Percentiles rank a stretch among this genome's conserved stretches.
Evolutionary conservation across 2,888 invertebrate genomes (phyloP).

Genomic region (Leucophora obtusa): DNA sequence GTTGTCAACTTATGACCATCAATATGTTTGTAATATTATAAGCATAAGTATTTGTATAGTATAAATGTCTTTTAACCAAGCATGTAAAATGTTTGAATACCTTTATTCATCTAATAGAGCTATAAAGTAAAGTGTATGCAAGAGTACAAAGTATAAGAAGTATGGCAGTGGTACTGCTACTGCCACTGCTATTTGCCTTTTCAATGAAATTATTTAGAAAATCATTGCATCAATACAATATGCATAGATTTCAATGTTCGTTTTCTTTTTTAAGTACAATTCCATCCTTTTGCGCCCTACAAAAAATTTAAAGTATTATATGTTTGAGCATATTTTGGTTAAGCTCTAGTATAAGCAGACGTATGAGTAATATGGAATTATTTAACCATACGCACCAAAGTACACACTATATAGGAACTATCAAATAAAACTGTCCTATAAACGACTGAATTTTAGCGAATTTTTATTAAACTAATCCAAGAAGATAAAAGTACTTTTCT

Average conservation of each 20-base stretch:
- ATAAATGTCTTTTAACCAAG: conserved; percentile 51
- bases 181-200: conserved; percentile 22
- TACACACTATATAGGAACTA: no score
- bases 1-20: background rate
- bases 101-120: conserved; percentile 50
- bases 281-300: background rate
- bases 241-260: conserved; percentile 45
- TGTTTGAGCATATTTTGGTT: no score
- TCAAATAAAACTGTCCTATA: no score
- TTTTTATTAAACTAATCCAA: no score
- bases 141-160: background rate
- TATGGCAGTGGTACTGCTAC: background rate
- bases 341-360: no score
- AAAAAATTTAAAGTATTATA: background rate
- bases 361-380: no score
- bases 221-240: conserved; percentile 43
- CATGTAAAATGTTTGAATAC: conserved; percentile 56
- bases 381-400: no score
- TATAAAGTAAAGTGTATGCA: conserved; percentile 40
- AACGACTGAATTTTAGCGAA: no score
- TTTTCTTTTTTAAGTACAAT: conserved; percentile 18
- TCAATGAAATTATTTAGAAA: conserved; percentile 57
- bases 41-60: conserved; percentile 37
- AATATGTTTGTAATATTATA: background rate
- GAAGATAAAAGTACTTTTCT: no score